A percentile compares a stretch with the other conserved stretches of the same genome.
phyloP scores from a whole-genome alignment of 2,888 invertebrate genomes.

The Scaptomyza caliginosa region DNA sequence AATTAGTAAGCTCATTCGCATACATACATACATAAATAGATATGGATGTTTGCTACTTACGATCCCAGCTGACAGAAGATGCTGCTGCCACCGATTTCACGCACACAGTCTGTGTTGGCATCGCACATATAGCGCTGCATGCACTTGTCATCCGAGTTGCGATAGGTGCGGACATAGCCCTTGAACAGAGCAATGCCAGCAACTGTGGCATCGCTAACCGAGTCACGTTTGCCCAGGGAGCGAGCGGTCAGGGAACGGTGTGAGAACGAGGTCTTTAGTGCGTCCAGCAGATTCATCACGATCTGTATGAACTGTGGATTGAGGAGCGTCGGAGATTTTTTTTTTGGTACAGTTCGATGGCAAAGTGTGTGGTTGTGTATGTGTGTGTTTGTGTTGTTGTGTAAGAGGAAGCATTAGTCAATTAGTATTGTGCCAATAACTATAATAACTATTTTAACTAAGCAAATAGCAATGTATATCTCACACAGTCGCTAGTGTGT shows the following conservation, averaged over 20 bases:
- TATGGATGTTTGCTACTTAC: conserved; percentile 86
- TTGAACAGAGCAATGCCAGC: conserved; percentile 95
- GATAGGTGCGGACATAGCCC: conserved; percentile 93
- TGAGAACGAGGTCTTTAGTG: conserved; percentile 95
- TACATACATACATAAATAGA: no score
- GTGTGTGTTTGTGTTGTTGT: conserved; percentile 10
- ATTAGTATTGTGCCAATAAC: conserved; percentile 73
- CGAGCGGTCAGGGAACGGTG: conserved; percentile 94
- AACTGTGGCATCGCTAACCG: conserved; percentile 94
- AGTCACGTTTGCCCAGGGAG: conserved; percentile 93
- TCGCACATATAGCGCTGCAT: conserved; percentile 95
- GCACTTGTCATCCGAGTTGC: conserved; percentile 91
- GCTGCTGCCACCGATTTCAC: conserved; percentile 91
- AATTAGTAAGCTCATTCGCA: not conserved
- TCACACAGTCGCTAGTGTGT: conserved; percentile 21
- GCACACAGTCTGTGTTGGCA: conserved; percentile 93
- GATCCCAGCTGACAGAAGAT: conserved; percentile 97
- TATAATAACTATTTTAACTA: conserved; percentile 19
- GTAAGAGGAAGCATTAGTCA: conserved; percentile 59
- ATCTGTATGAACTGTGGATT: conserved; percentile 93
- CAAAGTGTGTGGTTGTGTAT: conserved; percentile 22
- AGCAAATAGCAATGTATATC: conserved; percentile 23
- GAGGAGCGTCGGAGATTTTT: conserved; percentile 65
- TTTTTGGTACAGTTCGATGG: conserved; percentile 43
- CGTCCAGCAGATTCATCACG: conserved; percentile 95